A percentile compares a stretch with the other conserved stretches of the same genome.
These are phyloP conservation scores for Trinorchestia longiramus DNA, from an alignment of 1,140 invertebrate species.

Conservation along the genomic window DNA sequence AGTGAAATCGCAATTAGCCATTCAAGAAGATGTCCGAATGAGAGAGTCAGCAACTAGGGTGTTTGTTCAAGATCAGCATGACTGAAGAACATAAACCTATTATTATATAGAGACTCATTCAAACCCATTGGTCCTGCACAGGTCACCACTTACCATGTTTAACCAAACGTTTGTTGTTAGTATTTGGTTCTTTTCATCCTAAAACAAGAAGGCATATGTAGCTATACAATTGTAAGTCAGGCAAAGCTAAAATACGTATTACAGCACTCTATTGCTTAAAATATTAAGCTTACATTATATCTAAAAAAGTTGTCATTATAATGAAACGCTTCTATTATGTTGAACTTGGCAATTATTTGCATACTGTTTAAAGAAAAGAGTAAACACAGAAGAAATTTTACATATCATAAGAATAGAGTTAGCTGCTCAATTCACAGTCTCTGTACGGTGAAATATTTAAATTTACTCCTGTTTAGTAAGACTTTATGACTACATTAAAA, in stretches of 20 bases:
- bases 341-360: neutral
- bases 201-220: constrained; percentile 68
- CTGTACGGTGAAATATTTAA: neutral
- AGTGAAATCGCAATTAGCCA: constrained; percentile 3
- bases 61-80: constrained; percentile 16
- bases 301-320: neutral
- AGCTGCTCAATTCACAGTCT: constrained; percentile 30
- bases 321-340: neutral
- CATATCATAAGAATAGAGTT: neutral
- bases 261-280: neutral
- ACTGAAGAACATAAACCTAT: constrained; percentile 41
- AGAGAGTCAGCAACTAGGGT: constrained; percentile 21
- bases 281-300: neutral
- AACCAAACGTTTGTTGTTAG: constrained; percentile 76
- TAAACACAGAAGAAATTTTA: neutral
- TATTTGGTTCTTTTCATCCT: constrained; percentile 79
- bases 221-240: constrained; percentile 63
- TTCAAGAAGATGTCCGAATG: neutral
- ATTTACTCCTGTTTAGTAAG: neutral
- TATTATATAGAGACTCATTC: neutral
- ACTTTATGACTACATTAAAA: neutral
- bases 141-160: constrained; percentile 73
- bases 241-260: neutral
- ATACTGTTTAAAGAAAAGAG: neutral
- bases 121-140: constrained; percentile 55